Conservation (phyloP, 2,113 vertebrate genomes). For the Oncorhynchus mykiss region DNA sequence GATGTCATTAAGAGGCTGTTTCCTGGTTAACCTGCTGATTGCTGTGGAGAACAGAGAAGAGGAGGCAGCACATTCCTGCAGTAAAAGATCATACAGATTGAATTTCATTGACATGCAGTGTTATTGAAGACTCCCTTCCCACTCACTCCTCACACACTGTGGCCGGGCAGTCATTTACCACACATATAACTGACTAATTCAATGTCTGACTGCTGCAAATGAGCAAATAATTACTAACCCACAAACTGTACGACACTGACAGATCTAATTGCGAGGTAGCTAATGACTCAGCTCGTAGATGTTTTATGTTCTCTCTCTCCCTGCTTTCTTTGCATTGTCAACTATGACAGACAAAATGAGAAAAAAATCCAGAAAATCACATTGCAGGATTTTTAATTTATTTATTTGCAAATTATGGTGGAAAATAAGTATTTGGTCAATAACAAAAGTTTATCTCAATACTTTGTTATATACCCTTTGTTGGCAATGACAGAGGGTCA, state of each 20-base stretch:
- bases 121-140: constrained; percentile 4
- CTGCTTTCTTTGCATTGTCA: not conserved
- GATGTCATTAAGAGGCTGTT: not conserved
- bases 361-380: too few species aligned
- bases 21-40: not conserved
- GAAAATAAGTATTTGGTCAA: too few species aligned
- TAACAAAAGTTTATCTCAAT: too few species aligned
- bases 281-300: not conserved
- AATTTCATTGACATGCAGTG: not conserved
- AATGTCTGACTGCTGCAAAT: not conserved
- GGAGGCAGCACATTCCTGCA: not conserved
- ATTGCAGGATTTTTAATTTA: too few species aligned
- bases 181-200: not conserved
- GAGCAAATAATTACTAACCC: constrained; percentile 1
- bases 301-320: not conserved
- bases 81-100: constrained; percentile 1
- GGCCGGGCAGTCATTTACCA: not conserved
- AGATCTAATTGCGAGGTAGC: not conserved
- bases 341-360: too few species aligned
- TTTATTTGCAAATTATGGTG: too few species aligned
- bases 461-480: too few species aligned
- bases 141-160: not conserved
- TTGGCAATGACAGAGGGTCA: too few species aligned
- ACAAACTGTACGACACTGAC: not conserved
- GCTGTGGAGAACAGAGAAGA: not conserved